A percentile compares a stretch with the other conserved stretches of the same genome.
phyloP scores from a whole-genome alignment of 2,113 vertebrate species.

The Todiramphus saurophagus region DNA sequence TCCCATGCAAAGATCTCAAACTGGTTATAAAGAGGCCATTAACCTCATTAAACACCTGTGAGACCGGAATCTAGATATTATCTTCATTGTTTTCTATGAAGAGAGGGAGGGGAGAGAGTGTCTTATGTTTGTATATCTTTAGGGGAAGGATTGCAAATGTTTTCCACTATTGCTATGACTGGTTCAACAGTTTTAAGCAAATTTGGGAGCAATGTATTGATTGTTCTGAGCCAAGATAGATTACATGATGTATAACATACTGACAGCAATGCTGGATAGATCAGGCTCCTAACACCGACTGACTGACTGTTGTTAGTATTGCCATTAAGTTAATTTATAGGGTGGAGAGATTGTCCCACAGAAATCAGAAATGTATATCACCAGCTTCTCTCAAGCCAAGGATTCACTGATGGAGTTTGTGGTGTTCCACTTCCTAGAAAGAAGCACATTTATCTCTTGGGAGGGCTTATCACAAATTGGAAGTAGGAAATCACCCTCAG shows the following conservation, averaged over 20 bases:
- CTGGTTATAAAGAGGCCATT: background rate
- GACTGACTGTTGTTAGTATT: background rate
- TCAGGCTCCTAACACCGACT: background rate
- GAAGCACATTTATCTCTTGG: accelerated
- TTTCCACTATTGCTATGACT: background rate
- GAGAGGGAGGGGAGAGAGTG: background rate
- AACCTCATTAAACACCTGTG: slow-evolving; percentile 19
- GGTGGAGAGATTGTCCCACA: background rate
- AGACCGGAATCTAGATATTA: background rate
- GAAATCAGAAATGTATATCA: background rate
- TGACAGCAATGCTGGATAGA: slow-evolving; percentile 28
- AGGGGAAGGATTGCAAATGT: background rate
- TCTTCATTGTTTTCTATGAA: background rate
- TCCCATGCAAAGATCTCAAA: background rate
- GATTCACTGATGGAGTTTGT: background rate
- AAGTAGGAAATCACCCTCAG: background rate
- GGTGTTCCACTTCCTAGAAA: background rate
- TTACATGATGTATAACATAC: background rate
- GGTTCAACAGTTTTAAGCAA: slow-evolving; percentile 33
- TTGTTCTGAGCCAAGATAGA: slow-evolving; percentile 19
- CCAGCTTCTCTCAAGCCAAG: background rate
- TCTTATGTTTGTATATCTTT: background rate
- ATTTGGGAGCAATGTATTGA: slow-evolving; percentile 11
- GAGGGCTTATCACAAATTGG: background rate
- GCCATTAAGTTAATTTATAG: background rate